These are phyloP conservation scores for Adelphocoris suturalis DNA, from an alignment of 2,888 invertebrate species.

Conservation along the genomic window DNA sequence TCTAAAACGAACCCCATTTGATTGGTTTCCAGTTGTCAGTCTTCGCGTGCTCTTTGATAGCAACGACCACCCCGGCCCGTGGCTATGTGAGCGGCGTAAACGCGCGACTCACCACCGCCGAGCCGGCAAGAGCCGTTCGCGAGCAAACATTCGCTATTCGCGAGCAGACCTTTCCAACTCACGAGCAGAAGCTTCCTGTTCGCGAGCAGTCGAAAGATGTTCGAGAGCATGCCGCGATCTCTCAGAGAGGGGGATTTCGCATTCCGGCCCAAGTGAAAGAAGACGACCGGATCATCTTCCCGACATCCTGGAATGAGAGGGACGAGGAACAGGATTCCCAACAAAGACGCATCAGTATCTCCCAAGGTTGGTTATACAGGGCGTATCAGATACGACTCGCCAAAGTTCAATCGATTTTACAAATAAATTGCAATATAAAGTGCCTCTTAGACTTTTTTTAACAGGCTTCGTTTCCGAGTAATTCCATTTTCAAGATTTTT, in stretches of 20 bases:
- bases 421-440: no score
- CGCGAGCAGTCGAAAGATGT: no score
- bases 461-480: no score
- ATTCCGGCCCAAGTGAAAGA: not conserved
- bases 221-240: no score
- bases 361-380: conserved; percentile 16
- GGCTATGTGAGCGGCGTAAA: conserved; percentile 1
- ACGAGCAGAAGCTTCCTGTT: no score
- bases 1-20: no score
- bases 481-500: no score
- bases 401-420: no score
- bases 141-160: not conserved
- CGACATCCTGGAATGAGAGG: not conserved
- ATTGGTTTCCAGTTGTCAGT: not conserved
- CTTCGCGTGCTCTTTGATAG: not conserved
- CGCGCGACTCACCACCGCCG: not conserved
- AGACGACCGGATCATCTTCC: not conserved
- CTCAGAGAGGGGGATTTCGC: not conserved
- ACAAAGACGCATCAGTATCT: not conserved
- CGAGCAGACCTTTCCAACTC: no score
- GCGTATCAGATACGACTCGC: no score
- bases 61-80: not conserved
- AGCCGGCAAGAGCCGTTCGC: not conserved
- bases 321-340: not conserved
- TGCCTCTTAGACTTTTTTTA: no score